A percentile compares a stretch with the other conserved stretches of the same genome.
Evolutionary conservation across 2,797 vertebrate species (phyloP).

Genomic region (Muscicapa striata): DNA sequence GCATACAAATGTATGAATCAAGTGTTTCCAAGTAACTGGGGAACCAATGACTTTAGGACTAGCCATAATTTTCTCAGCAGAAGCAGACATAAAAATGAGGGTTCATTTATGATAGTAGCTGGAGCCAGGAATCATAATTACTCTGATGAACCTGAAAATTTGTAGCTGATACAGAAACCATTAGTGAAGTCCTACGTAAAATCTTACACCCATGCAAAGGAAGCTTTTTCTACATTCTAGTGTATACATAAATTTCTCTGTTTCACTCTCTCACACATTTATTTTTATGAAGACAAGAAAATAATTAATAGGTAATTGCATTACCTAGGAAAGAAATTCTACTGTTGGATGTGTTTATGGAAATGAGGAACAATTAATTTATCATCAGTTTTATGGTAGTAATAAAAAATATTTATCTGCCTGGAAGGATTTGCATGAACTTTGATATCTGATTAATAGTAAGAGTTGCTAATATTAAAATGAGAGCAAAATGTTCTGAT

Average conservation of each 20-base stretch:
- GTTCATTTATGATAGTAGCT: neutral
- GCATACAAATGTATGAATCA: neutral
- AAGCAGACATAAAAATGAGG: neutral
- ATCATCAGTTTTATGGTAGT: conserved; percentile 5
- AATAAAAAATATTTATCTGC: conserved; percentile 47
- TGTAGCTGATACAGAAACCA: neutral
- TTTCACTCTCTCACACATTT: neutral
- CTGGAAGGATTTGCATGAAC: conserved; percentile 6
- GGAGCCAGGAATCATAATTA: neutral
- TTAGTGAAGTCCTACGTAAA: neutral
- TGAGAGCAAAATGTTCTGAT: neutral
- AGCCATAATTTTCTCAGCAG: neutral
- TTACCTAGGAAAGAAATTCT: neutral
- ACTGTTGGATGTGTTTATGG: neutral
- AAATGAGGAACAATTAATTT: conserved; percentile 38
- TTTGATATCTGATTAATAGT: conserved; percentile 4
- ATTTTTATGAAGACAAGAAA: neutral
- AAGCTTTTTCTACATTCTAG: neutral
- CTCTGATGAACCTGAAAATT: neutral
- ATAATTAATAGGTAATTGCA: conserved; percentile 9
- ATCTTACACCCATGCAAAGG: rapidly evolving
- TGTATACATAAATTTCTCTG: neutral
- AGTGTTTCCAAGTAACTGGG: neutral
- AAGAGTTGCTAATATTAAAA: neutral
- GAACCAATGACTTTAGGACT: neutral